phyloP scores from a whole-genome alignment of 2,888 invertebrate species.

The Harpalus rubripes region DNA sequence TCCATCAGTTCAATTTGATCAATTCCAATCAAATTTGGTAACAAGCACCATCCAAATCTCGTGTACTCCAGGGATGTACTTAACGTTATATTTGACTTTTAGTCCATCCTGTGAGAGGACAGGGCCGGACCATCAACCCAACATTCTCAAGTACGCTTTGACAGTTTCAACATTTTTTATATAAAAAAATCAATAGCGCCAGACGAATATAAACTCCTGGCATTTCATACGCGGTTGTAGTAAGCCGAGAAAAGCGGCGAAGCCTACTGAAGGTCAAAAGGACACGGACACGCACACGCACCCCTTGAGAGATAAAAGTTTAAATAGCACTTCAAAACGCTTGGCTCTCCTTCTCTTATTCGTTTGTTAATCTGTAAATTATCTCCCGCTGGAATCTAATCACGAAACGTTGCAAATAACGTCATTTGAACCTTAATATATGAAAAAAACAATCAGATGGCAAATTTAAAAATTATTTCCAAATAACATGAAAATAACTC shows the following conservation, averaged over 20 bases:
- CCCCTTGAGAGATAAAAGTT: not conserved
- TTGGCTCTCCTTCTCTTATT: too few species aligned
- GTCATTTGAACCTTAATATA: too few species aligned
- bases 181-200: conserved; percentile 50
- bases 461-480: too few species aligned
- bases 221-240: conserved; percentile 40
- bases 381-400: too few species aligned
- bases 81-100: conserved; percentile 54
- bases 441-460: too few species aligned
- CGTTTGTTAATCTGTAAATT: too few species aligned
- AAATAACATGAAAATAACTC: too few species aligned
- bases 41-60: conserved; percentile 25
- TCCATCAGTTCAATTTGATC: not conserved
- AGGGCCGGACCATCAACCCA: conserved; percentile 7
- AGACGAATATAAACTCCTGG: conserved; percentile 24
- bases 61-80: conserved; percentile 34
- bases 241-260: conserved; percentile 12
- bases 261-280: not conserved
- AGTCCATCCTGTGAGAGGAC: conserved; percentile 3
- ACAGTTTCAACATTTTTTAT: conserved; percentile 51
- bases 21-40: conserved; percentile 8
- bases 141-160: conserved; percentile 41
- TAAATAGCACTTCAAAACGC: too few species aligned
- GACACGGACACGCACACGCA: not conserved
- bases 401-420: too few species aligned